A percentile compares a stretch with the other conserved stretches of the same genome.
phyloP scores from a whole-genome alignment of 2,797 vertebrate genomes.

The Cirrhinus mrigala region DNA sequence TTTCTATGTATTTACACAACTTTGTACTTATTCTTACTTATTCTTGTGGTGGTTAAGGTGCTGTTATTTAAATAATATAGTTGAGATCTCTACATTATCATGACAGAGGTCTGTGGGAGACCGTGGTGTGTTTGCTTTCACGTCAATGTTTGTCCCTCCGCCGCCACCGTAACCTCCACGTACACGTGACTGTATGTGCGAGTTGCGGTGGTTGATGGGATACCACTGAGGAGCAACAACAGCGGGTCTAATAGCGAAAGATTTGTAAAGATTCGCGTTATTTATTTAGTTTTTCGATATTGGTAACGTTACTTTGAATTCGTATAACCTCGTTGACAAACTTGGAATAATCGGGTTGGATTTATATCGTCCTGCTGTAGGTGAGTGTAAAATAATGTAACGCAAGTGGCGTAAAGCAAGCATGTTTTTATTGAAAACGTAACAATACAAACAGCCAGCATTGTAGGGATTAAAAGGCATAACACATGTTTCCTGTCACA shows the following conservation, averaged over 20 bases:
- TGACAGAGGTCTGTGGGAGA: not conserved
- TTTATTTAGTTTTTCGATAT: not conserved
- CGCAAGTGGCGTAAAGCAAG: not conserved
- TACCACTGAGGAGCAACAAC: not conserved
- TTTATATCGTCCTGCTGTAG: constrained; percentile 9
- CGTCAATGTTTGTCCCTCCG: not conserved
- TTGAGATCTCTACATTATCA: not conserved
- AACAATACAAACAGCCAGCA: not conserved
- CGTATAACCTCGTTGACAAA: not conserved
- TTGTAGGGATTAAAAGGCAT: not conserved
- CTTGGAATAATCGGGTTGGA: too few species aligned
- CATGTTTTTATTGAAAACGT: not conserved
- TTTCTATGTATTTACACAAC: not conserved
- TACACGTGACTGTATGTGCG: not conserved
- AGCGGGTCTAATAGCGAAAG: not conserved
- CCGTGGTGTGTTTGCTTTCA: not conserved
- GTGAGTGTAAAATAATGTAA: constrained; percentile 11
- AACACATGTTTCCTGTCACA: not conserved
- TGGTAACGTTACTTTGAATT: not conserved
- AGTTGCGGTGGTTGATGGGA: constrained; percentile 30
- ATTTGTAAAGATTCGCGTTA: not conserved
- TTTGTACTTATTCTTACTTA: not conserved
- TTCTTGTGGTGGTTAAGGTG: not conserved
- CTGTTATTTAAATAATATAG: not conserved
- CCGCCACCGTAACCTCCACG: not conserved